Base-by-base conservation (phyloP, 2,888 invertebrate genomes). In the Drosophila borealis region DNA sequence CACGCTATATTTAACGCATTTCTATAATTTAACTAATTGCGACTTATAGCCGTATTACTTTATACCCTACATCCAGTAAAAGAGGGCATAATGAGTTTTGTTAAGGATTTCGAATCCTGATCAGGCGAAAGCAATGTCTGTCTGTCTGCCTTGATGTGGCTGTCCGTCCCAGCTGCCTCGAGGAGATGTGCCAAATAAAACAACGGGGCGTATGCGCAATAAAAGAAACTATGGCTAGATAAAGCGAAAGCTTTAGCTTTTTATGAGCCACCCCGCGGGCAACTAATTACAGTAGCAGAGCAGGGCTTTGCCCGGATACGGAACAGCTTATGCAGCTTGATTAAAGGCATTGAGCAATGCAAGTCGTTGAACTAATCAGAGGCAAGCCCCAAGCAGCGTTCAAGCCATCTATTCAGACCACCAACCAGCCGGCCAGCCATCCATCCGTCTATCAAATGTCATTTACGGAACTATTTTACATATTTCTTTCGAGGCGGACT, bases 191-290 rank as follows among this genome's bases (percentile, higher is more conserved):
- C 64, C 55, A 63, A 53, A 66, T 65, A 53, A 57, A 61, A 45
- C 80, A 55, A 76, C 67, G 78, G 78, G 80, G 68, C 84, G 81
- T 72, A 81, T 84, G 57, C 70, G 70, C 61, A 76, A 80, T 80
- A 74, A 68, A 74, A 42, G n/a, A 8, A 39, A 64, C 49, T 36
- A n/a, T 11, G 10, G 14, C 59, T 61, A 61, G 69, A 80, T 76
- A 59, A 64, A 55, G 33, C 50, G 60, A 63, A 66, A 44, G 48
- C 59, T 34, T 13, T 61, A 44, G 56, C 53, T 69, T 66, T 70
- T 77, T 70, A 60, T 64, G 73, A 45, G 46, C 48, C 49, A 56
- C 42, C 11, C 59, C 61, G 50, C 39, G 42, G 67, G 66, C 67
- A 55, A 54, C 69, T 81, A 80, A 80, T 71, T 76, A 76, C 63